Evolutionary conservation across 2,113 vertebrate species (phyloP), one percentile per base, ranked within the genome.

Genomic region (Pyrgilauda ruficollis): DNA sequence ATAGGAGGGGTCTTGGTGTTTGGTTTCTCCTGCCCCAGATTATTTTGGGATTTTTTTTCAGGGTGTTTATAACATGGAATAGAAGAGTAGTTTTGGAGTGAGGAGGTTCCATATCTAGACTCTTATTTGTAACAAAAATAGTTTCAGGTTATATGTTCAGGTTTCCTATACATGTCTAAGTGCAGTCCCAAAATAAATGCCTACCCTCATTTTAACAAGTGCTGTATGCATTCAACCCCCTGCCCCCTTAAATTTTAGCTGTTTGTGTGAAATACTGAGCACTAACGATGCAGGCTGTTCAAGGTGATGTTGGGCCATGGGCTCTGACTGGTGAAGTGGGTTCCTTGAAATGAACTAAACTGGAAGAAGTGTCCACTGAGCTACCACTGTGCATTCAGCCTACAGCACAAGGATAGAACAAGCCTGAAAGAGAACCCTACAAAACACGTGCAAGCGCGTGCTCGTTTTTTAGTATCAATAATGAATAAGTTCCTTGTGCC

Each of bases 401-500:
- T 22, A 18, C 21, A 59, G 27, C 58, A 56, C 0, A 3, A 43
- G 53, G 49, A 16, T 43, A 63, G 61, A 62, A 16, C 7, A 41
- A 83, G 9, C 58, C 55, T 86, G 76, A 53, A 83, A 26, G 68
- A 81, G 46, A 84, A 7, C 22, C 20, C 49, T 77, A 15, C 31
- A 66, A 62, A 76, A 37, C 22, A 33, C 6, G 2, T 63, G 15
- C 6, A 5, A 87, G 23, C 0, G 0, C 47, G 8, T 16, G 3
- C 16, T 63, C 27, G 11, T 9, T 35, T 87, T 67, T 91, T 44
- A 52, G 8, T 67, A 35, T 62, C 8, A 21, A 23, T 27, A 37
- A 17, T 72, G 58, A 50, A 49, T 66, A 7, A 43, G 49, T 89
- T 62, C 31, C 26, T 59, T 35, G 19, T 33, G 26, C 50, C 59